Percentiles rank a stretch among this genome's conserved stretches.
These are phyloP conservation scores for Laspeyria flexula DNA, from an alignment of 2,888 invertebrate genomes.

Conservation along the genomic window DNA sequence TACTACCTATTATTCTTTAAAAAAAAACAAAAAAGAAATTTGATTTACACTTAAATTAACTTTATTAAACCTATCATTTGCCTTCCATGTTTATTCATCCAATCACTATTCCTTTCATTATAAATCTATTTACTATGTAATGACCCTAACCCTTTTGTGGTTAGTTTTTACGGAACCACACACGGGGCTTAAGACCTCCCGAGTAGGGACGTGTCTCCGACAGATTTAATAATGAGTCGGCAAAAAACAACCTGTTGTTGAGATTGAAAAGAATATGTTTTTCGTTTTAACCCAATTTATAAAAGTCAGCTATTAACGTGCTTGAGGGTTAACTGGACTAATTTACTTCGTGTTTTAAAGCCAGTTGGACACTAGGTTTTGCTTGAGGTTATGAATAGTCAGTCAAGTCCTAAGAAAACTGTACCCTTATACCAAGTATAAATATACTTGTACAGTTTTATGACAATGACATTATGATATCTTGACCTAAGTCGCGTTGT, in stretches of 20 bases:
- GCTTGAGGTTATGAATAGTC: too few relatives aligned
- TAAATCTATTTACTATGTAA: slow-evolving; percentile 24
- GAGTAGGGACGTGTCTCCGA: slow-evolving; percentile 37
- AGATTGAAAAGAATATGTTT: too few relatives aligned
- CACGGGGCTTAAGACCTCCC: slow-evolving; percentile 42
- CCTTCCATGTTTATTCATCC: neutral
- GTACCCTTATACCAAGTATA: too few relatives aligned
- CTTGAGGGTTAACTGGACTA: neutral
- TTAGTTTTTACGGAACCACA: slow-evolving; percentile 43
- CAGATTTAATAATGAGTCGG: slow-evolving; percentile 39
- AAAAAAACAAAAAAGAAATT: too few relatives aligned
- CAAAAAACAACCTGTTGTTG: slow-evolving; percentile 40
- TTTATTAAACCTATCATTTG: too few relatives aligned
- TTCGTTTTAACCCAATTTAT: slow-evolving; percentile 25
- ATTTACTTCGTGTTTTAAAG: neutral
- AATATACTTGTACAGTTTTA: too few relatives aligned
- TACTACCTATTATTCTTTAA: too few relatives aligned
- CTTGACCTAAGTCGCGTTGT: too few relatives aligned
- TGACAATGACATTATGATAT: too few relatives aligned
- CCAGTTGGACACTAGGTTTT: too few relatives aligned
- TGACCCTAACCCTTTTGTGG: slow-evolving; percentile 26
- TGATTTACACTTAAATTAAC: too few relatives aligned
- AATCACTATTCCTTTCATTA: slow-evolving; percentile 14
- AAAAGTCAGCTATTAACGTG: neutral
- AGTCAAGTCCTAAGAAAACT: too few relatives aligned